These are phyloP conservation scores for Solea senegalensis DNA, from an alignment of 2,113 vertebrate genomes.

Conservation along the genomic window DNA sequence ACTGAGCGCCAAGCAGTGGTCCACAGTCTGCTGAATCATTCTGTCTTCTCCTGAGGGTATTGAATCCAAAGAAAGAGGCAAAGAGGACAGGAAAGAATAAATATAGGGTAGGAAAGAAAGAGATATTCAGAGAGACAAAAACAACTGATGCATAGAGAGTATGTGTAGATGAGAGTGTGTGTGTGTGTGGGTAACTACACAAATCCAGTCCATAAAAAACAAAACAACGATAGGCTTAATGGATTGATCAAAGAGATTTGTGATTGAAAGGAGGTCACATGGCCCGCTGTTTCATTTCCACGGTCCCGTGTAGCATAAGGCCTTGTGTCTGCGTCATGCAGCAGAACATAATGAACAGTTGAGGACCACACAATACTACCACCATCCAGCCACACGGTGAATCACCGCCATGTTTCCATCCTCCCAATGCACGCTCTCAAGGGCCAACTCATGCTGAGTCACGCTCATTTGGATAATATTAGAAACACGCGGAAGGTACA, in stretches of 20 bases:
- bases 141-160: conserved; percentile 14
- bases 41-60: conserved; percentile 38
- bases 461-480: conserved; percentile 38
- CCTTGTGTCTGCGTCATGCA: conserved; percentile 51
- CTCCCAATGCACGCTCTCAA: conserved; percentile 19
- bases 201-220: neutral
- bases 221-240: neutral
- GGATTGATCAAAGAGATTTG: conserved; percentile 22
- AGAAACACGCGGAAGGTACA: conserved; percentile 17
- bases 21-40: conserved; percentile 52
- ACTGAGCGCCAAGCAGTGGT: conserved; percentile 46
- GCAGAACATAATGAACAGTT: conserved; percentile 39
- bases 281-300: conserved; percentile 11
- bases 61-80: conserved; percentile 46
- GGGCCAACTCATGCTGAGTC: conserved; percentile 48
- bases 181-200: neutral
- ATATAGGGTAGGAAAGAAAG: conserved; percentile 13
- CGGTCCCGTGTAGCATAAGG: conserved; percentile 41
- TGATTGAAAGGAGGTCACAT: conserved; percentile 26
- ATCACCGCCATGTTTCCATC: conserved; percentile 37
- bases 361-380: conserved; percentile 28
- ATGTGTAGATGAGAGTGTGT: neutral
- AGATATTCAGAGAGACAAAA: conserved; percentile 21
- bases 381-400: conserved; percentile 41
- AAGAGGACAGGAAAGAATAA: conserved; percentile 36